Evolutionary conservation across 2,797 vertebrate genomes (phyloP).

Genomic region (Lepidocolaptes lacrymiger): DNA sequence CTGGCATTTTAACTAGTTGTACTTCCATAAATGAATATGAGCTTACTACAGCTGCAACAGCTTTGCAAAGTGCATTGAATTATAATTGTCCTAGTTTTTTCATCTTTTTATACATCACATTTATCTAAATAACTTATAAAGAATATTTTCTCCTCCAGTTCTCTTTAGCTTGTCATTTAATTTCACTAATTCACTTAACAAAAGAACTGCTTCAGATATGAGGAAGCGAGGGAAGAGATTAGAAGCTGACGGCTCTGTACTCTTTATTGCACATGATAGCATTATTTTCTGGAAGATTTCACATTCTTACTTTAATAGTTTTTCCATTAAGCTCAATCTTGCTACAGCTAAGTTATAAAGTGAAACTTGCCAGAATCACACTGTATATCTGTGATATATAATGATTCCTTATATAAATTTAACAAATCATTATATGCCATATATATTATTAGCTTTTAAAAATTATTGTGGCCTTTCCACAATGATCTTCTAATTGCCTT

Average conservation of each 20-base stretch:
- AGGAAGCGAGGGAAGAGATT: not conserved
- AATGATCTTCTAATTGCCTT: not conserved
- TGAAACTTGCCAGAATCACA: not conserved
- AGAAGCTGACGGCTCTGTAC: not conserved
- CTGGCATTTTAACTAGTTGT: not conserved
- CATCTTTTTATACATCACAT: not conserved
- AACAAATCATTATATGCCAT: not conserved
- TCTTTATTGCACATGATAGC: not conserved
- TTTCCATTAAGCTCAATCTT: slow-evolving; percentile 14
- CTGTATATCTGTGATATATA: not conserved
- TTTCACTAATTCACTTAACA: not conserved
- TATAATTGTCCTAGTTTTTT: not conserved
- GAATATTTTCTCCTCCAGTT: not conserved
- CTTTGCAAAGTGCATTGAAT: not conserved
- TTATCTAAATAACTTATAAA: not conserved
- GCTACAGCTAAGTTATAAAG: not conserved
- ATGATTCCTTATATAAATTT: not conserved
- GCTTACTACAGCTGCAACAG: not conserved
- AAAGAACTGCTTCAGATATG: not conserved
- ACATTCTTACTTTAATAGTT: not conserved
- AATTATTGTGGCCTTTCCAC: not conserved
- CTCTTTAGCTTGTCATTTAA: not conserved
- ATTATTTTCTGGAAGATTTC: not conserved
- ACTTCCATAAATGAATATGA: not conserved
- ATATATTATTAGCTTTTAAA: not conserved